Conservation (phyloP, 2,888 invertebrate species). For the Tineola bisselliella region DNA sequence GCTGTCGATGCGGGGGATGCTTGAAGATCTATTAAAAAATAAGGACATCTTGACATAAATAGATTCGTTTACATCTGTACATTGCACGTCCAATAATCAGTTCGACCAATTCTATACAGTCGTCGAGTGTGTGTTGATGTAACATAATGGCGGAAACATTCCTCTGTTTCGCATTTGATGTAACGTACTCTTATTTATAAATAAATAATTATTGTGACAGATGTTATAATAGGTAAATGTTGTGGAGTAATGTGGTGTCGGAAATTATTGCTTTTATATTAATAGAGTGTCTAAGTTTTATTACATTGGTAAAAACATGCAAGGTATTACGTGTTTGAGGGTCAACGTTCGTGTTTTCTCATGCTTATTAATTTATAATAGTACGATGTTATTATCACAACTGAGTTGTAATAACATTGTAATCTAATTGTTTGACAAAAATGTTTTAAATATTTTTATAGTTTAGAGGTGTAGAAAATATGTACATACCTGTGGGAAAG, state of each 20-base stretch:
- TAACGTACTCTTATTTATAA: neutral
- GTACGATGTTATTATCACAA: neutral
- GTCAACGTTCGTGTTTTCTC: constrained; percentile 50
- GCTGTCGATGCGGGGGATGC: constrained; percentile 62
- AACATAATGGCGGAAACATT: constrained; percentile 62
- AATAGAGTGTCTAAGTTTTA: neutral
- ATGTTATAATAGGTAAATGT: neutral
- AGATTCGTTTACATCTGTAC: constrained; percentile 45
- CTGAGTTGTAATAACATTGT: neutral
- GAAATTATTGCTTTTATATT: neutral
- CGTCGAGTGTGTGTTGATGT: constrained; percentile 48
- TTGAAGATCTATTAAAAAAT: constrained; percentile 65
- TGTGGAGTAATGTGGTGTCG: neutral
- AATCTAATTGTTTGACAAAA: neutral
- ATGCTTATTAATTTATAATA: neutral
- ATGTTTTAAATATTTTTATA: neutral
- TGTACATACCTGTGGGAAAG: constrained; percentile 62
- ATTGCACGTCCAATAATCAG: constrained; percentile 38
- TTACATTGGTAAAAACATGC: constrained; percentile 43
- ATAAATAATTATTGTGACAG: neutral
- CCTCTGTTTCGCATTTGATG: constrained; percentile 20
- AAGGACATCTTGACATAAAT: constrained; percentile 66
- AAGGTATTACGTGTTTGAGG: constrained; percentile 58
- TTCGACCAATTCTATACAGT: constrained; percentile 28
- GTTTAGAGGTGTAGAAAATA: constrained; percentile 17